A percentile compares a stretch with the other conserved stretches of the same genome.
Conservation (phyloP, 2,888 invertebrate genomes). For the Stegana nigrithorax region DNA sequence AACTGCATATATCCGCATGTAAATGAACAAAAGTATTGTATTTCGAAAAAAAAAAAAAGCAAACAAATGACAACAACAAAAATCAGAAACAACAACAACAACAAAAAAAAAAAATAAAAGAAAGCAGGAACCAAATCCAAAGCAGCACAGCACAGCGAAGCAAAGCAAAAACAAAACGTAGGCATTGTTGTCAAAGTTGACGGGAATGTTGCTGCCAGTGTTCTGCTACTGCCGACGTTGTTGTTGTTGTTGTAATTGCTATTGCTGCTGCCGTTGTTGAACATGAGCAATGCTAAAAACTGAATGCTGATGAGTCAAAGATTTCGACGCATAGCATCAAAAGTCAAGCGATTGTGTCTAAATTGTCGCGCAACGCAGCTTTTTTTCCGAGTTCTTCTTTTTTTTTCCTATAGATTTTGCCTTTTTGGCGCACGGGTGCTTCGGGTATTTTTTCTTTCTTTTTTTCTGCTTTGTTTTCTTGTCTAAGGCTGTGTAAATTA, state of each 20-base stretch:
- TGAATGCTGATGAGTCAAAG: not conserved
- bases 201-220: not conserved
- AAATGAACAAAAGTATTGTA: conserved; percentile 41
- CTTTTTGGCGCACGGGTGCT: too few species aligned
- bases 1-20: not conserved
- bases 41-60: conserved; percentile 52
- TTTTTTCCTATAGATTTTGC: not conserved
- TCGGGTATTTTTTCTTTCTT: not conserved
- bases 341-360: not conserved
- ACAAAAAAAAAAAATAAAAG: not conserved
- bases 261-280: not conserved
- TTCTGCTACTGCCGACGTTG: too few species aligned
- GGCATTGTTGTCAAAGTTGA: conserved; percentile 3
- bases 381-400: not conserved
- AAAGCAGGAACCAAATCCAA: too few species aligned
- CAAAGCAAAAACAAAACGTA: too few species aligned
- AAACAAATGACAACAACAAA: too few species aligned
- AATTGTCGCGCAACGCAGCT: not conserved
- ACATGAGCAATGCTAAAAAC: not conserved
- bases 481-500: not conserved
- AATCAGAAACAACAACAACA: too few species aligned
- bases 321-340: not conserved
- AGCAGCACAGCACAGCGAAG: too few species aligned
- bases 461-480: not conserved
- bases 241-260: too few species aligned